Conservation (phyloP, 53 echinoderm and acorn worm genomes). For the Astropecten irregularis region DNA sequence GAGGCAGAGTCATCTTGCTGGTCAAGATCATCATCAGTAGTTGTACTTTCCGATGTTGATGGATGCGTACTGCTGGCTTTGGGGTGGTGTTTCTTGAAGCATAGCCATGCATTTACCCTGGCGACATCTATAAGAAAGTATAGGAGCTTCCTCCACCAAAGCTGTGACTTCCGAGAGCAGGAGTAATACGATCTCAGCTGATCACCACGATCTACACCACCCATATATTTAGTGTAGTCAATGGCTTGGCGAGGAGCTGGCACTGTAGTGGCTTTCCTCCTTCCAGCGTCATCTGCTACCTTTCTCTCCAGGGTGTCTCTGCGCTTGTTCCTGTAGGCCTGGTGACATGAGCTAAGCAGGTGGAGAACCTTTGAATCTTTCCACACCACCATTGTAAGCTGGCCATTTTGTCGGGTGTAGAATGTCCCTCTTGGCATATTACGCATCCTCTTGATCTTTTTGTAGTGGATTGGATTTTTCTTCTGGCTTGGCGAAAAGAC, state of each 20-base stretch:
- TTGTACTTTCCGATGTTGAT: not conserved
- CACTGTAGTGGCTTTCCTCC: not conserved
- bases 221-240: too few species aligned
- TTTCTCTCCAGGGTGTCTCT: not conserved
- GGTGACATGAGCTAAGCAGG: not conserved
- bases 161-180: conserved; percentile 28
- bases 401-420: conserved; percentile 14
- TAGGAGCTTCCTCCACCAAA: conserved; percentile 42
- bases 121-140: conserved; percentile 32
- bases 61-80: not conserved
- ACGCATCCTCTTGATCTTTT: not conserved
- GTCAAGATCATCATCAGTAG: not conserved
- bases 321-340: not conserved
- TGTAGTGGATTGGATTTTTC: not conserved
- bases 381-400: not conserved
- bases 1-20: not conserved
- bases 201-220: conserved; percentile 49
- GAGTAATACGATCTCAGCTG: conserved; percentile 36
- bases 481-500: too few species aligned
- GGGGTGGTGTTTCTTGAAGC: not conserved
- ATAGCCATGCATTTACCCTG: conserved; percentile 6
- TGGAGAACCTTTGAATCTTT: not conserved
- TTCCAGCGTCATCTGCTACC: not conserved
- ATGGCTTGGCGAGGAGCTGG: conserved; percentile 8
- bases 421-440: conserved; percentile 25